Percentiles rank a stretch among this genome's conserved stretches.
phyloP scores from a whole-genome alignment of 2,797 vertebrate species.

The Chrysocyon brachyurus region DNA sequence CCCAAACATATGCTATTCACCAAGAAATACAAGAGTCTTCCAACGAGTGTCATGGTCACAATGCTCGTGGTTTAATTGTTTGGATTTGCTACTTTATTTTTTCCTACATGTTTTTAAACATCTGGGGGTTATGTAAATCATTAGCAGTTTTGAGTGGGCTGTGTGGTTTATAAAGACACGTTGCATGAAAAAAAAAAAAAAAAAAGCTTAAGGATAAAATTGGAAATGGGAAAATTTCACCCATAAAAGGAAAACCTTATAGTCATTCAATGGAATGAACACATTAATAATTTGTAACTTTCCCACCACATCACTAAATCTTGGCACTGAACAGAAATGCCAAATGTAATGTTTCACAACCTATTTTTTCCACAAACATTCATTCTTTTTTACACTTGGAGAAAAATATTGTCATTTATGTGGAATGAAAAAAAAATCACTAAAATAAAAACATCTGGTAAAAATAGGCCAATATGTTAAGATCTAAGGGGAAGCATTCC shows the following conservation, averaged over 20 bases:
- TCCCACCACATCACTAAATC: slow-evolving; percentile 51
- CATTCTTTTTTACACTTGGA: slow-evolving; percentile 71
- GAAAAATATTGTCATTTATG: slow-evolving; percentile 76
- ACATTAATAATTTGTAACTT: slow-evolving; percentile 71
- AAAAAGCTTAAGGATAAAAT: slow-evolving; percentile 56
- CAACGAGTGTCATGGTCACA: slow-evolving; percentile 66
- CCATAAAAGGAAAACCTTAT: slow-evolving; percentile 75
- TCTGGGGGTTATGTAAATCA: slow-evolving; percentile 57
- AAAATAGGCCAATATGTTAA: slow-evolving; percentile 70
- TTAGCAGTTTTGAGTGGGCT: slow-evolving; percentile 47
- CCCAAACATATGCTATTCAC: slow-evolving; percentile 77
- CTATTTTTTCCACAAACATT: slow-evolving; percentile 80
- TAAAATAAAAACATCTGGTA: slow-evolving; percentile 83
- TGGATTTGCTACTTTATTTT: slow-evolving; percentile 54
- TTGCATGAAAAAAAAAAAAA: slow-evolving; percentile 9
- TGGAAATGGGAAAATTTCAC: slow-evolving; percentile 64
- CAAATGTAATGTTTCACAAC: slow-evolving; percentile 78
- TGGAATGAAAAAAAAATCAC: slow-evolving; percentile 67
- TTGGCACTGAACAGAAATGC: slow-evolving; percentile 76
- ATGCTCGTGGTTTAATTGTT: background rate
- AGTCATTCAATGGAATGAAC: slow-evolving; percentile 69
- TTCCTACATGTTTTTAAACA: slow-evolving; percentile 56
- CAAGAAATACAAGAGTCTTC: slow-evolving; percentile 72
- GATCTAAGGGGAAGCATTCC: slow-evolving; percentile 35
- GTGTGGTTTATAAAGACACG: slow-evolving; percentile 12